Conservation (phyloP, 2,113 vertebrate genomes). For the Calyptommatus sinebrachiatus region DNA sequence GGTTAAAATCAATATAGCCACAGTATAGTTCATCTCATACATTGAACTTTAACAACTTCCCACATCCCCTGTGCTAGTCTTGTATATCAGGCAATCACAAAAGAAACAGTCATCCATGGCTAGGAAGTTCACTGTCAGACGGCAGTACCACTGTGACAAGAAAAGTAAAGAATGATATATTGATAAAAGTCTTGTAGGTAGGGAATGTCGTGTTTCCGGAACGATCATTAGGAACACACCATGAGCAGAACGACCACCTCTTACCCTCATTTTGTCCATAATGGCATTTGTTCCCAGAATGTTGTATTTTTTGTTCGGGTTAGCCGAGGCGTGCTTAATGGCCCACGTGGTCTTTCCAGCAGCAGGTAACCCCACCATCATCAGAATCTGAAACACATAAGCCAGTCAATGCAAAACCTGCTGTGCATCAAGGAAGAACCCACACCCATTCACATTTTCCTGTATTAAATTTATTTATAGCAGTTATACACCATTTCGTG, state of each 20-base stretch:
- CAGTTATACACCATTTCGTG: too few species aligned
- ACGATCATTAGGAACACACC: neutral
- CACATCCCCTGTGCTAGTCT: too few species aligned
- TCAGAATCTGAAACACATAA: slow-evolving; percentile 76
- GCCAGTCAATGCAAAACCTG: neutral
- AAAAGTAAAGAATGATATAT: neutral
- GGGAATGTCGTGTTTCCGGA: too few species aligned
- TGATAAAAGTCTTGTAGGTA: neutral
- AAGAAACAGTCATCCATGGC: too few species aligned
- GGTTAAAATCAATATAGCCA: too few species aligned
- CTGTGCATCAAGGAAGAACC: too few species aligned
- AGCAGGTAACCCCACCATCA: slow-evolving; percentile 91
- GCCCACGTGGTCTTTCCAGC: slow-evolving; percentile 92
- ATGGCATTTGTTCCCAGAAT: slow-evolving; percentile 92
- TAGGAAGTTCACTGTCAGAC: neutral
- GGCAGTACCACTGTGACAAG: neutral
- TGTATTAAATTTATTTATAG: too few species aligned
- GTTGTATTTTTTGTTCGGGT: slow-evolving; percentile 89
- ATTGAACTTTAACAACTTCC: too few species aligned
- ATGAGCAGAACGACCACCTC: neutral
- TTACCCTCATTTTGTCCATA: slow-evolving; percentile 94
- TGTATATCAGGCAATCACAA: neutral
- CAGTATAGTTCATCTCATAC: too few species aligned
- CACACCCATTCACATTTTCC: too few species aligned
- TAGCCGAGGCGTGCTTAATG: slow-evolving; percentile 77